phyloP scores from a whole-genome alignment of 2,113 vertebrate genomes.

The Chionomys nivalis region DNA sequence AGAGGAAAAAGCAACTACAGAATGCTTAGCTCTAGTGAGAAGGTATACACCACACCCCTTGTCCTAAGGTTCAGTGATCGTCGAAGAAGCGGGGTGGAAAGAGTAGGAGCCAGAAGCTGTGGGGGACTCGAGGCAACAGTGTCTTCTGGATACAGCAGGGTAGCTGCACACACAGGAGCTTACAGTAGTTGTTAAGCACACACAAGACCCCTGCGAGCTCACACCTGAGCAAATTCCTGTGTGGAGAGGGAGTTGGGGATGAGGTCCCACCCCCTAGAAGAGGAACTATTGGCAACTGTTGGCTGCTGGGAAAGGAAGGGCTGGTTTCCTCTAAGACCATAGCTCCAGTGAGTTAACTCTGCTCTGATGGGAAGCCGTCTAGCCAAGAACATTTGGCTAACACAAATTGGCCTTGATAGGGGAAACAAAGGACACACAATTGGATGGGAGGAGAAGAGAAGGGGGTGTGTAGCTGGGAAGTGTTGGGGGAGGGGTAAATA shows the following conservation, averaged over 20 bases:
- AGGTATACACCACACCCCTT: background rate
- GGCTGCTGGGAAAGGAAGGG: background rate
- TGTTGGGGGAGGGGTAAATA: background rate
- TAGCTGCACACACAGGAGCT: background rate
- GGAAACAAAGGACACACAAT: background rate
- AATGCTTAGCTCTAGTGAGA: background rate
- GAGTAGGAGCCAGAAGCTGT: background rate
- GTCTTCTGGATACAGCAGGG: background rate
- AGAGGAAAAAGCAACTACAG: background rate
- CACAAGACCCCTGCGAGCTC: too few relatives aligned
- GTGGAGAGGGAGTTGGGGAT: background rate
- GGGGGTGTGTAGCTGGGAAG: background rate
- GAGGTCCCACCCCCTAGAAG: rapidly evolving
- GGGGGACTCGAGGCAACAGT: background rate
- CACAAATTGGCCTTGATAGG: background rate
- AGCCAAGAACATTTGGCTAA: background rate
- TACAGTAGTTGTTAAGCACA: too few relatives aligned
- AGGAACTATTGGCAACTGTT: background rate
- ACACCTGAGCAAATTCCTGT: background rate
- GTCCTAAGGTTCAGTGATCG: background rate
- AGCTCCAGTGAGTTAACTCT: background rate
- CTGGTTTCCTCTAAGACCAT: background rate
- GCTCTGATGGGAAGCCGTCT: background rate
- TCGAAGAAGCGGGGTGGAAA: background rate
- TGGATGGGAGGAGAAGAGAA: background rate